Base-by-base conservation (phyloP, 2,888 invertebrate genomes). In the Troides aeacus region DNA sequence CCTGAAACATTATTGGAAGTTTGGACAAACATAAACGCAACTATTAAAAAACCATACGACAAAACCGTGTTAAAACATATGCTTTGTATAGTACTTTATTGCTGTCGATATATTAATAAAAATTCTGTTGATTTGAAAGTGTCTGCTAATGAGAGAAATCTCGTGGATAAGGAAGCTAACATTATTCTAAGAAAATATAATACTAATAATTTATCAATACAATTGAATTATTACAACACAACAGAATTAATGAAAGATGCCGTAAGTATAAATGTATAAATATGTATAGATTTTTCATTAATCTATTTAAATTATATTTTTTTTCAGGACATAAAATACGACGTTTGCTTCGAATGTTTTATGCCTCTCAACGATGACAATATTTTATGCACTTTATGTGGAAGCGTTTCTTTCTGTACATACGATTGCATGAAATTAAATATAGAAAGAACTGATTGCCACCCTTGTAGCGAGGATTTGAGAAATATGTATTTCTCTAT, bases 261-360 rank as follows among this genome's bases (percentile, higher is more conserved):
- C 70, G 81, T 81, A 72, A 74, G 75, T 77, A 46, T 30, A 30
- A 30, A 30, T 30, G n/a, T 57, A 6, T 21, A 21, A 6, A 10
- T 57, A 2, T 57, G 4, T 57, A 57, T 21, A 21, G 50, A 18
- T 17, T 21, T 21, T 21, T 57, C 18, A 57, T 21, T 57, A 18
- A 10, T 50, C 1, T 50, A 50, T 15, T 15, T 17, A 17, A 15
- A 50, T 18, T 6, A 15, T 50, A 2, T 42, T 7, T 83, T 81
- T 66, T 83, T 81, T 64, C 76, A 91, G 91, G 75, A 74, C 4
- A 76, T 77, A 18, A 89, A 87, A 72, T 91, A 84, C 74, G 79
- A 87, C 42, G 79, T 92, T 3, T 92, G 92, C 74, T 91, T 89
- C 72, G 92, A 92, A 78, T 92, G 92, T 72, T 78, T 79, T 0